These are phyloP conservation scores for Dyspetes luteomarginatus DNA, from an alignment of 2,888 invertebrate genomes.

Conservation along the genomic window DNA sequence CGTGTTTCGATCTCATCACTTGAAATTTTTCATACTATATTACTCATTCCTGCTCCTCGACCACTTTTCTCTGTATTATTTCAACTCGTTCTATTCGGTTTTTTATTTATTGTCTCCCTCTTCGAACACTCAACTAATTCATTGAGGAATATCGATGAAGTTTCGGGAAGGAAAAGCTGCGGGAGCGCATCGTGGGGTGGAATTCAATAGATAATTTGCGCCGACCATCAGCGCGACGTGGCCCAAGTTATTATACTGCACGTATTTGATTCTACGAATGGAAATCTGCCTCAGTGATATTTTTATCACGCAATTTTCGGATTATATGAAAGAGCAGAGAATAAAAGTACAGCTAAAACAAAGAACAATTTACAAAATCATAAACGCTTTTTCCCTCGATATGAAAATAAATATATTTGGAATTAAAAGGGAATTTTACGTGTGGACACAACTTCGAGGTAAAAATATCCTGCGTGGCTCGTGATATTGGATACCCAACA, in stretches of 20 bases:
- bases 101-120: conserved; percentile 29
- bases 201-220: conserved; percentile 35
- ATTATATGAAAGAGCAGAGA: not conserved
- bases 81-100: conserved; percentile 16
- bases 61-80: conserved; percentile 51
- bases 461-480: not conserved
- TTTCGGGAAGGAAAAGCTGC: conserved; percentile 62
- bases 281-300: not conserved
- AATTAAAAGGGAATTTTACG: not conserved
- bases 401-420: not conserved
- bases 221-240: not conserved
- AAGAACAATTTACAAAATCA: conserved; percentile 13
- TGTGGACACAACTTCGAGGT: not conserved
- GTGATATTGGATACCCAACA: not conserved
- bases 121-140: conserved; percentile 66
- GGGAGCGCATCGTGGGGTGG: conserved; percentile 25
- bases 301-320: not conserved
- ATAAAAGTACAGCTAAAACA: not conserved
- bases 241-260: no score
- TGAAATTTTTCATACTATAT: conserved; percentile 40
- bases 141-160: conserved; percentile 78
- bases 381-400: not conserved
- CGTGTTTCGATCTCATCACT: conserved; percentile 46
- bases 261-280: conserved; percentile 5
- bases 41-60: conserved; percentile 25